phyloP scores from a whole-genome alignment of 2,797 vertebrate genomes.

The Microctenopoma steveboyesi region DNA sequence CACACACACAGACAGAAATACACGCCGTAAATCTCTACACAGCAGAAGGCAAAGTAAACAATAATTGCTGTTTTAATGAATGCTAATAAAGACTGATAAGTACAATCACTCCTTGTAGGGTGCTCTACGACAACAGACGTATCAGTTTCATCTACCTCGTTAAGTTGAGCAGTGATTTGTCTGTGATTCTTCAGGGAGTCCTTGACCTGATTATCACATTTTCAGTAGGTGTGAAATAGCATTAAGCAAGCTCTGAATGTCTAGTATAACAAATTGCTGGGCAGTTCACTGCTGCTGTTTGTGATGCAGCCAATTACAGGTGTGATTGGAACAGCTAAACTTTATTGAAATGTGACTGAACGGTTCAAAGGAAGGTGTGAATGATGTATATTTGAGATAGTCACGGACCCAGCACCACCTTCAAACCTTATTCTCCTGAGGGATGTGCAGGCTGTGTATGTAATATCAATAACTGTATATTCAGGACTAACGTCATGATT shows the following conservation, averaged over 20 bases:
- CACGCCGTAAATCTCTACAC: background rate
- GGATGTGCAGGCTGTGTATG: background rate
- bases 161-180: constrained; percentile 47
- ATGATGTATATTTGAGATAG: background rate
- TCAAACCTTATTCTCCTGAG: background rate
- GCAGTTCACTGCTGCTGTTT: constrained; percentile 44
- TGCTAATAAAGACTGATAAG: constrained; percentile 51
- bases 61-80: constrained; percentile 50
- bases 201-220: constrained; percentile 62
- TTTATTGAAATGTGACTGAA: constrained; percentile 1
- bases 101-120: constrained; percentile 28
- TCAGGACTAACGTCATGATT: too few species aligned
- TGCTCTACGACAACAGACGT: constrained; percentile 24
- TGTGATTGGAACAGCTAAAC: constrained; percentile 27
- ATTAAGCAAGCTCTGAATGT: constrained; percentile 38
- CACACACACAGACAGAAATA: background rate
- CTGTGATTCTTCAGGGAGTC: constrained; percentile 55
- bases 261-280: constrained; percentile 15
- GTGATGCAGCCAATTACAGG: constrained; percentile 39
- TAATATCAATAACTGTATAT: background rate
- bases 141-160: constrained; percentile 48
- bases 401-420: background rate
- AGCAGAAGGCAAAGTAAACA: constrained; percentile 34
- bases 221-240: constrained; percentile 53
- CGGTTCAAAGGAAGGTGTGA: background rate